Percentiles rank a stretch among this genome's conserved stretches.
Evolutionary conservation across 2,113 vertebrate species (phyloP).

Genomic region (Alectura lathami): DNA sequence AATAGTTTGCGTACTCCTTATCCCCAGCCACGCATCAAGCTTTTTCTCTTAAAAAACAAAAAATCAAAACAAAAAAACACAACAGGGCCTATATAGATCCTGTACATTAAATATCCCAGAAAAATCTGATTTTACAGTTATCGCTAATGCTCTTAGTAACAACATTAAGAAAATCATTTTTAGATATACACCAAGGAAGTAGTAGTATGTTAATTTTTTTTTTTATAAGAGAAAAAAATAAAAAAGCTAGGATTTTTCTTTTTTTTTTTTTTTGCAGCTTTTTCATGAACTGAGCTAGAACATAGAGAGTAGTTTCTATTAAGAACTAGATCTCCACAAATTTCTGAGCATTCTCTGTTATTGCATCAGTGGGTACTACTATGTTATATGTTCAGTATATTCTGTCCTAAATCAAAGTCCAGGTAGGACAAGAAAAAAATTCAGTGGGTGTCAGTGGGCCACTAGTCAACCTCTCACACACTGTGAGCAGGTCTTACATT

Average conservation of each 20-base stretch:
- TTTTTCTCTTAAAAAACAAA: background rate
- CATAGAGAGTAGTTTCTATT: background rate
- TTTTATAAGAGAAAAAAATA: no score
- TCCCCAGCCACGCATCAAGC: background rate
- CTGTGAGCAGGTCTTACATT: background rate
- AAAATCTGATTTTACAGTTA: background rate
- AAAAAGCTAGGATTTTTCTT: background rate
- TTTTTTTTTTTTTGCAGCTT: background rate
- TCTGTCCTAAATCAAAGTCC: background rate
- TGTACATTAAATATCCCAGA: background rate
- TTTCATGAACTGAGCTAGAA: background rate
- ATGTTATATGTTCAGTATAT: background rate
- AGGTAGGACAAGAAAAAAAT: background rate
- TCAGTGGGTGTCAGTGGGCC: background rate
- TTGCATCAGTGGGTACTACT: background rate
- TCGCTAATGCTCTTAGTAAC: background rate
- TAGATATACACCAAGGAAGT: background rate
- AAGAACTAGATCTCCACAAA: background rate
- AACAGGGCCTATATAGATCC: background rate
- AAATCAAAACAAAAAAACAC: background rate
- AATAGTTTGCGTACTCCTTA: slow-evolving; percentile 28
- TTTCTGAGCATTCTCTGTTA: background rate
- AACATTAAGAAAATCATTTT: background rate
- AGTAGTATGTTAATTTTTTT: background rate
- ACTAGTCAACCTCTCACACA: background rate